Evolutionary conservation across 2,113 vertebrate genomes (phyloP).

Genomic region (Tetrao urogallus): DNA sequence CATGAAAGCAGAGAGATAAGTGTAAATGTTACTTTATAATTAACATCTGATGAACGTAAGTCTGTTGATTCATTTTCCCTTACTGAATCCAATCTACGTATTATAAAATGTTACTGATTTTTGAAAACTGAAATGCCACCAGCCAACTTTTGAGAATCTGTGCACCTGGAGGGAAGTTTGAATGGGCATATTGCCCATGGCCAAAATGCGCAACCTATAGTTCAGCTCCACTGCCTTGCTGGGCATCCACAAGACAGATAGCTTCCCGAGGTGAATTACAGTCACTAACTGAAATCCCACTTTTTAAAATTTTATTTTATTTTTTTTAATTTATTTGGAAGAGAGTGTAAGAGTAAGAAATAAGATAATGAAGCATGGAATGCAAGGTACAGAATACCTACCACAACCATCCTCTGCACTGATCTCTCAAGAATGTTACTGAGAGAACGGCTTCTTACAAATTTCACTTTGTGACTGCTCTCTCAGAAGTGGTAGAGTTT

Average conservation of each 20-base stretch:
- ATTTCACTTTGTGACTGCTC: neutral
- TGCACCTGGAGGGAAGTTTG: neutral
- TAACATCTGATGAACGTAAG: neutral
- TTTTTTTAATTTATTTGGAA: neutral
- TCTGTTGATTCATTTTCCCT: neutral
- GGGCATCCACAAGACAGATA: neutral
- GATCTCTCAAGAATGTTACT: neutral
- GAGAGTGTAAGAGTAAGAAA: neutral
- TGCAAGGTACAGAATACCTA: neutral
- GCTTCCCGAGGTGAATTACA: neutral
- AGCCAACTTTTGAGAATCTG: neutral
- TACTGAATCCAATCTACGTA: neutral
- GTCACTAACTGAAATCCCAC: neutral
- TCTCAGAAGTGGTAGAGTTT: neutral
- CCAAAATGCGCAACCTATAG: neutral
- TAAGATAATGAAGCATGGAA: neutral
- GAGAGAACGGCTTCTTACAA: neutral
- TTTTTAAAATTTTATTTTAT: neutral
- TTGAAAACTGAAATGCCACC: neutral
- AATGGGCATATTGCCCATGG: neutral
- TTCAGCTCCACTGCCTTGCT: neutral
- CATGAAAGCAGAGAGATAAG: neutral
- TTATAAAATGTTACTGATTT: neutral
- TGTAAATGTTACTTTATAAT: conserved; percentile 17
- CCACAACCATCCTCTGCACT: neutral